Percentiles rank a stretch among this genome's conserved stretches.
These are phyloP conservation scores for Apostichopus californicus DNA, from an alignment of 35 echinoderm and acorn worm species.

Conservation along the genomic window DNA sequence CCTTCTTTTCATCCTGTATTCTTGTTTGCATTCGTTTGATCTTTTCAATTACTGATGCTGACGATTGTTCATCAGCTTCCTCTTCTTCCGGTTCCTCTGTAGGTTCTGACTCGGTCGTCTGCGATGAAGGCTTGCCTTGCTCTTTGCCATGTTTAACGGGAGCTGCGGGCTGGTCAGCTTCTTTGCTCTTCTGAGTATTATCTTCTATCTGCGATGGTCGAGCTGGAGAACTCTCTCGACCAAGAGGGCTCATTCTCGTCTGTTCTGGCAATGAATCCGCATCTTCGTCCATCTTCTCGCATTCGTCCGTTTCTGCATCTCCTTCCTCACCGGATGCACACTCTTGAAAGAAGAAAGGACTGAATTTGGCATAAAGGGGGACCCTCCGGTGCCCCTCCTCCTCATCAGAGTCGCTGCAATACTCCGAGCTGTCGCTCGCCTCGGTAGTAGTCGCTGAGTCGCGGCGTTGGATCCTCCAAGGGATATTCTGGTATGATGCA, in stretches of 20 bases:
- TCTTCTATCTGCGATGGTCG: constrained; percentile 6
- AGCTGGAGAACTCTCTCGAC: constrained; percentile 69
- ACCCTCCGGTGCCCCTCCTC: constrained; percentile 28
- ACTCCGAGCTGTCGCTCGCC: constrained; percentile 77
- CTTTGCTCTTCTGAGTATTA: background rate
- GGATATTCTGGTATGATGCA: constrained; percentile 66
- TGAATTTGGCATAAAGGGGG: constrained; percentile 59
- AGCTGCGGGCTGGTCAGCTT: background rate
- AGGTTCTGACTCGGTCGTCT: background rate
- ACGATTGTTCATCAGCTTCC: constrained; percentile 45
- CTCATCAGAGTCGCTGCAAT: constrained; percentile 74
- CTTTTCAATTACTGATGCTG: constrained; percentile 50
- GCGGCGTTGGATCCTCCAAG: constrained; percentile 65
- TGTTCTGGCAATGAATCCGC: constrained; percentile 60
- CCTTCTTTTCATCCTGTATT: constrained; percentile 33
- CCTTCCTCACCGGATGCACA: constrained; percentile 46
- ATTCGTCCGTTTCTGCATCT: constrained; percentile 53
- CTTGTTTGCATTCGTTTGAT: constrained; percentile 34
- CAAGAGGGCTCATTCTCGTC: constrained; percentile 72
- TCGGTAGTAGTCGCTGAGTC: constrained; percentile 61
- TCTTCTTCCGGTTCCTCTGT: constrained; percentile 3
- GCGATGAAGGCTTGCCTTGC: background rate
- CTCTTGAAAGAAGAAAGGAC: constrained; percentile 73
- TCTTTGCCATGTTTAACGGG: background rate
- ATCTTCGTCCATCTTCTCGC: constrained; percentile 58